Percentiles rank a stretch among this genome's conserved stretches.
phyloP scores from a whole-genome alignment of 2,888 invertebrate genomes.

The Scaptomyza flava region DNA sequence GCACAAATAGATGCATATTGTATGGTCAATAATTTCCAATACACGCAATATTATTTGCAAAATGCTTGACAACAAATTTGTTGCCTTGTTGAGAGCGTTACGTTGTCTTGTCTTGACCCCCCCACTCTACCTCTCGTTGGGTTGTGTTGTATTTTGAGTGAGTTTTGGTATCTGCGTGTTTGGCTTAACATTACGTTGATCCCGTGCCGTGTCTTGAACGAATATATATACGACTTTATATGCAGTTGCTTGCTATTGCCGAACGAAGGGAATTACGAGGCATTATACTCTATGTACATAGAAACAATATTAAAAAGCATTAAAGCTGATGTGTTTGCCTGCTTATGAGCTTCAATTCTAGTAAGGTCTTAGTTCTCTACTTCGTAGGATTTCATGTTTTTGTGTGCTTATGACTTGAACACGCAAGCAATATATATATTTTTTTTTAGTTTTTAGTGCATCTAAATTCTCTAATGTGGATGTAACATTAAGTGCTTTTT shows the following conservation, averaged over 20 bases:
- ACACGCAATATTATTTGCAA: constrained; percentile 66
- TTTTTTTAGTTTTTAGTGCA: constrained; percentile 52
- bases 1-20: constrained; percentile 16
- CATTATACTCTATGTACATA: constrained; percentile 36
- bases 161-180: constrained; percentile 43
- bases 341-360: constrained; percentile 9
- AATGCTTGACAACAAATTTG: constrained; percentile 51
- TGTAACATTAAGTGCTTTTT: constrained; percentile 68
- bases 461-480: constrained; percentile 28
- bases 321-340: constrained; percentile 32
- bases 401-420: constrained; percentile 34
- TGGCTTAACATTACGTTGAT: constrained; percentile 21
- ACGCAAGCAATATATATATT: constrained; percentile 54
- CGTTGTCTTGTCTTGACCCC: constrained; percentile 27
- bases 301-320: constrained; percentile 27
- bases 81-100: constrained; percentile 37
- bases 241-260: constrained; percentile 10
- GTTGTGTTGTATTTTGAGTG: neutral
- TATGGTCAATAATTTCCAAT: constrained; percentile 55
- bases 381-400: constrained; percentile 3
- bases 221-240: constrained; percentile 1
- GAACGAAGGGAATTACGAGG: constrained; percentile 21
- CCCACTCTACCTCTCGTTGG: neutral
- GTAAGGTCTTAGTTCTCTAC: neutral
- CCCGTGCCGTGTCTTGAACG: constrained; percentile 5